phyloP scores from a whole-genome alignment of 2,797 vertebrate genomes.

The Chromis chromis region DNA sequence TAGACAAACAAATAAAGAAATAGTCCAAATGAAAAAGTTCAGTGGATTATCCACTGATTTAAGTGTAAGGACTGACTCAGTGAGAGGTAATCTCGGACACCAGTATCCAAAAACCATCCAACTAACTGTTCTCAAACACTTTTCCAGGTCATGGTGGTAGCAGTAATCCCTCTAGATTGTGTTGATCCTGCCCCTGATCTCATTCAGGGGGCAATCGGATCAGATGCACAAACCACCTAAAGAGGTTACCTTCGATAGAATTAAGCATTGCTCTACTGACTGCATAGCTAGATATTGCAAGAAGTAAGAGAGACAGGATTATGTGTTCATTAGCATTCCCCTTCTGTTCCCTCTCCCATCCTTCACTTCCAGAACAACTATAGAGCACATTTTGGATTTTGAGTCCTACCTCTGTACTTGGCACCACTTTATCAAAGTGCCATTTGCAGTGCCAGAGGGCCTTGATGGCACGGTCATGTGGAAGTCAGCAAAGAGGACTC shows the following conservation, averaged over 20 bases:
- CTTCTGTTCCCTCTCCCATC: slow-evolving; percentile 1
- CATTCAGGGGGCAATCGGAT: background rate
- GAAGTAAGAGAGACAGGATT: background rate
- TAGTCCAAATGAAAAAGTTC: too few relatives aligned
- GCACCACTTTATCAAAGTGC: slow-evolving; percentile 53
- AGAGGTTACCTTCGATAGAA: background rate
- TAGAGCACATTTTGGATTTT: slow-evolving; percentile 22
- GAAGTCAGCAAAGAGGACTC: slow-evolving; percentile 37
- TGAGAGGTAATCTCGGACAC: too few relatives aligned
- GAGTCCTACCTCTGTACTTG: slow-evolving; percentile 20
- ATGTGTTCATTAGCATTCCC: slow-evolving; percentile 8
- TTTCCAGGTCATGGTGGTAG: background rate
- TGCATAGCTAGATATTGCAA: background rate
- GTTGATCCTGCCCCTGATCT: background rate
- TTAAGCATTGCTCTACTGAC: background rate
- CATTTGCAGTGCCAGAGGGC: slow-evolving; percentile 21
- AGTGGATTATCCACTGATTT: too few relatives aligned
- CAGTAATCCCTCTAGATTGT: background rate
- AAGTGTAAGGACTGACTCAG: too few relatives aligned
- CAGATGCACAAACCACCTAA: background rate
- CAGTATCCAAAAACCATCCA: too few relatives aligned
- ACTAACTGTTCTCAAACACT: background rate
- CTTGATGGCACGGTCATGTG: slow-evolving; percentile 23
- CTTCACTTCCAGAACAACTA: slow-evolving; percentile 16
- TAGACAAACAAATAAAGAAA: too few relatives aligned